Evolutionary conservation across 2,113 vertebrate genomes (phyloP).

Genomic region (Pogona vitticeps): DNA sequence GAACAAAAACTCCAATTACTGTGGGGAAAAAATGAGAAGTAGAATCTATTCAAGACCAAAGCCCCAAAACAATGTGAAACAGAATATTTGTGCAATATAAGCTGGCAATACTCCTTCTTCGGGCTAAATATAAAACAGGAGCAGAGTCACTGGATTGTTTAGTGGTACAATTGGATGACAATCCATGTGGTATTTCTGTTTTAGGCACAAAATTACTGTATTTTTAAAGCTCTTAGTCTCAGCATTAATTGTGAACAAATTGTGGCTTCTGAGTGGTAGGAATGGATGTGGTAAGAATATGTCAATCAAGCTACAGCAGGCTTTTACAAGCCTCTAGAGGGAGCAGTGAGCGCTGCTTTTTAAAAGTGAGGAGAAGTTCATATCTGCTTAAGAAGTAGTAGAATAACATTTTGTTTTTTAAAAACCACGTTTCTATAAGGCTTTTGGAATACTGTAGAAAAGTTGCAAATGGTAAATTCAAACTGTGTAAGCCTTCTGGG

Average conservation of each 20-base stretch:
- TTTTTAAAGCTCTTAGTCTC: constrained; percentile 67
- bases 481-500: too few species aligned
- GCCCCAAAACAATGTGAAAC: too few species aligned
- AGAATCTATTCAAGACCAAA: too few species aligned
- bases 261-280: too few species aligned
- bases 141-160: neutral
- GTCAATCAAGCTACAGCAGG: constrained; percentile 64
- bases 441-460: too few species aligned
- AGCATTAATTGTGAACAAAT: constrained; percentile 66
- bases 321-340: constrained; percentile 62
- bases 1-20: too few species aligned
- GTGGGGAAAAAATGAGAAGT: too few species aligned
- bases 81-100: neutral
- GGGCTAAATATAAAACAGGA: neutral
- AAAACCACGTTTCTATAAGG: too few species aligned
- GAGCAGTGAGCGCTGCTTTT: constrained; percentile 50
- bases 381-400: constrained; percentile 31
- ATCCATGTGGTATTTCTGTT: neutral
- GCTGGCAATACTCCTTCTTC: neutral
- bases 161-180: neutral
- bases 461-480: too few species aligned
- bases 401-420: too few species aligned
- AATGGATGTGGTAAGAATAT: constrained; percentile 68
- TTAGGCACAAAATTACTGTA: constrained; percentile 33
- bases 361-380: neutral